phyloP scores from a whole-genome alignment of 2,113 vertebrate species.

The Siniperca chuatsi region DNA sequence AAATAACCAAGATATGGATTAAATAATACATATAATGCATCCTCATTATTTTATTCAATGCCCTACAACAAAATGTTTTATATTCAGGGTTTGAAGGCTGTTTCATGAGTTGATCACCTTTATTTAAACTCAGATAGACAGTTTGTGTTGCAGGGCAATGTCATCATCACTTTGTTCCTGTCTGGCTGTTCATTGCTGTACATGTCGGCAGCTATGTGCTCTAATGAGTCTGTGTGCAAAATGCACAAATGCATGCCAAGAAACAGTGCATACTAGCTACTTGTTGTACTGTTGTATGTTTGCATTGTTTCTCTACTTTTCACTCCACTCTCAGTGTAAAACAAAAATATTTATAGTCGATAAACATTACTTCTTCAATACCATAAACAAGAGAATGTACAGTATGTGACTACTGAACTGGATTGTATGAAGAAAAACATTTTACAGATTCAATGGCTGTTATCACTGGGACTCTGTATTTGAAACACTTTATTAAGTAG shows the following conservation, averaged over 20 bases:
- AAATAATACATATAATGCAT: not conserved
- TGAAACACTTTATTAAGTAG: not conserved
- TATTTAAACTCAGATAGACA: not conserved
- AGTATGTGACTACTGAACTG: not conserved
- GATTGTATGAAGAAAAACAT: not conserved
- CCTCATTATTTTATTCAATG: not conserved
- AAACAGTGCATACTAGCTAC: not conserved
- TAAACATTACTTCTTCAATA: not conserved
- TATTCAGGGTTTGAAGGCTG: not conserved
- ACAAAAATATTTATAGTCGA: not conserved
- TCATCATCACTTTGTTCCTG: constrained; percentile 23
- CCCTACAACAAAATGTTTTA: not conserved
- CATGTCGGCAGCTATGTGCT: constrained; percentile 20
- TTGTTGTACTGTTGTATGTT: not conserved
- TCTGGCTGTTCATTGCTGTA: constrained; percentile 60
- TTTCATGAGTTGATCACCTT: not conserved
- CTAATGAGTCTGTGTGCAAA: constrained; percentile 49
- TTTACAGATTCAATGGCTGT: not conserved
- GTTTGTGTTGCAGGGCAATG: not conserved
- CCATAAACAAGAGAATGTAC: not conserved
- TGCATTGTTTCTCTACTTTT: not conserved
- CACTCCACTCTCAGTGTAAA: not conserved
- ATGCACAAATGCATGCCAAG: not conserved
- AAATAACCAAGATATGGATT: not conserved
- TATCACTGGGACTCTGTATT: not conserved